A percentile compares a stretch with the other conserved stretches of the same genome.
Conservation (phyloP, 2,113 vertebrate species). For the Felis catus region F.catus_Fca126_mat1.0 CM031413.1:63582001-63582500, state of each 20-base stretch:
- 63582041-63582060: no score
- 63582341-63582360: not conserved
- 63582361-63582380: not conserved
- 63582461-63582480: not conserved
- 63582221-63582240: not conserved
- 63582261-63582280: fast-evolving
- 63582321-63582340: not conserved
- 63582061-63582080: not conserved
- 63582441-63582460: fast-evolving
- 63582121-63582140: not conserved
- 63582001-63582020: not conserved
- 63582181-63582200: not conserved
- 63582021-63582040: not conserved
- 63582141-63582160: not conserved
- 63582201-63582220: fast-evolving
- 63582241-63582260: not conserved
- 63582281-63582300: not conserved
- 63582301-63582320: no score
- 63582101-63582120: not conserved
- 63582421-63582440: not conserved
- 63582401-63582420: not conserved
- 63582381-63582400: not conserved
- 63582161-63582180: not conserved
- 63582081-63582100: not conserved
- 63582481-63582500: not conserved